Base-by-base conservation (phyloP, 1,140 invertebrate genomes). In the Philaenus spumarius region DNA sequence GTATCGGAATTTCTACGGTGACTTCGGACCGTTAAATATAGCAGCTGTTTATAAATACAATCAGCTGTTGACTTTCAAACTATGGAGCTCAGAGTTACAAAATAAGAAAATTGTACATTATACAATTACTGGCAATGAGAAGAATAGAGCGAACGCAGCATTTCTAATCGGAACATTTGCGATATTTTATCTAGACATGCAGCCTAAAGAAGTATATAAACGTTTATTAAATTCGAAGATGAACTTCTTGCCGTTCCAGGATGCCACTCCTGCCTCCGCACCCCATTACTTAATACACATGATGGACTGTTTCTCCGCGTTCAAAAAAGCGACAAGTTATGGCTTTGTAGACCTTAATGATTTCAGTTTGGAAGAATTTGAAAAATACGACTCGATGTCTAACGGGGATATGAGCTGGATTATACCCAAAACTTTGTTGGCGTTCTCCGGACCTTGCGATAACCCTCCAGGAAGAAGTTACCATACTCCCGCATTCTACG, bases 331-430 rank as follows among this genome's bases (percentile, higher is more conserved):
- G 11, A 75, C 88, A 66, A 80, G 82, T 62, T 83, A 90, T 65
- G 85, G 88, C 51, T 97, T 98, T 74, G 93, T 98, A 68, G 84
- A 96, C 74, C 97, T 98, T 73, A 79, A 86, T 37, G 90, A 92
- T 69, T 99, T 99, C 75, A 87, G 97, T 80, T 81, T 89, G 1
- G 85, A 93, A 37, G 94, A 98, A 73, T 98, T 98, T 76, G 90
- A 98, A 72, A 85, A 85, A 74, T 94, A 90, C 75, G 90, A 93
- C 84, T 86, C 89, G 77, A 95, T 98, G n/a, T 90, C 98, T 75
- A 96, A 97, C 75, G 97, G 97, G 19, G 97, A 99, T 73, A 83
- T 99, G 54, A 99, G 98, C 78, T 99, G 97, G 97, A 95, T 99
- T 67, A 80, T 99, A 35, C 97, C 97, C 5, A 84, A 86, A 54